Evolutionary conservation across 2,113 vertebrate genomes (phyloP).

Genomic region (Seriola dumerili): DNA sequence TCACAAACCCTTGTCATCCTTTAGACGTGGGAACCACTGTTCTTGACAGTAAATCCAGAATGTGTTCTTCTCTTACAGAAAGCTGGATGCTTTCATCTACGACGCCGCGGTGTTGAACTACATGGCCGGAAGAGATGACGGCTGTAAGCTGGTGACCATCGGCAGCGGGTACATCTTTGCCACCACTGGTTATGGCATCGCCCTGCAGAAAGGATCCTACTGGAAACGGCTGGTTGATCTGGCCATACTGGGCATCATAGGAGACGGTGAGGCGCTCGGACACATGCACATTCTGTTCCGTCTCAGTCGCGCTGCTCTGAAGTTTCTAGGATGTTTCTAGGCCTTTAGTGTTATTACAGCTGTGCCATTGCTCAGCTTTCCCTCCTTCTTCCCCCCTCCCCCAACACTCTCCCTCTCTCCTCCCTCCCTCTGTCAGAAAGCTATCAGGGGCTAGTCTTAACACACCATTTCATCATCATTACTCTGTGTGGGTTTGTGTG

Average conservation of each 20-base stretch:
- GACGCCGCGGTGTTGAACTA: slow-evolving; percentile 98
- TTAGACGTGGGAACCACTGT: neutral
- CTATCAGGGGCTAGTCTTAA: slow-evolving; percentile 75
- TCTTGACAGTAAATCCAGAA: neutral
- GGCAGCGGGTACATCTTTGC: slow-evolving; percentile 99
- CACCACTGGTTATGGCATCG: slow-evolving; percentile 98
- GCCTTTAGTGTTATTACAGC: neutral
- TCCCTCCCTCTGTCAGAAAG: slow-evolving; percentile 53
- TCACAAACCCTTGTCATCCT: neutral
- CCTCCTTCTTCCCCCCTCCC: neutral
- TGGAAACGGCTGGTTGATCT: slow-evolving; percentile 98
- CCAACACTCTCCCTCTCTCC: slow-evolving; percentile 21
- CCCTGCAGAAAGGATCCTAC: slow-evolving; percentile 97
- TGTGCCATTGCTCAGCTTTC: slow-evolving; percentile 32
- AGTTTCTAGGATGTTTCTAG: slow-evolving; percentile 9
- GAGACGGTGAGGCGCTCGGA: slow-evolving; percentile 88
- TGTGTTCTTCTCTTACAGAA: slow-evolving; percentile 81
- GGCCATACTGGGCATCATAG: slow-evolving; percentile 96
- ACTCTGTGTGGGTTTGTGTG: slow-evolving; percentile 30
- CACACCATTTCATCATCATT: slow-evolving; percentile 78
- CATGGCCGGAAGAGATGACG: slow-evolving; percentile 97
- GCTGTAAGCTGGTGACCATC: slow-evolving; percentile 98
- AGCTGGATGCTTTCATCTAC: slow-evolving; percentile 99
- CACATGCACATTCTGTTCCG: neutral
- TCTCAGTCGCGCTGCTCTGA: neutral